A percentile compares a stretch with the other conserved stretches of the same genome.
These are phyloP conservation scores for Caenorhabditis sulstoni DNA, from an alignment of 2,888 invertebrate species.

Conservation along the genomic window DNA sequence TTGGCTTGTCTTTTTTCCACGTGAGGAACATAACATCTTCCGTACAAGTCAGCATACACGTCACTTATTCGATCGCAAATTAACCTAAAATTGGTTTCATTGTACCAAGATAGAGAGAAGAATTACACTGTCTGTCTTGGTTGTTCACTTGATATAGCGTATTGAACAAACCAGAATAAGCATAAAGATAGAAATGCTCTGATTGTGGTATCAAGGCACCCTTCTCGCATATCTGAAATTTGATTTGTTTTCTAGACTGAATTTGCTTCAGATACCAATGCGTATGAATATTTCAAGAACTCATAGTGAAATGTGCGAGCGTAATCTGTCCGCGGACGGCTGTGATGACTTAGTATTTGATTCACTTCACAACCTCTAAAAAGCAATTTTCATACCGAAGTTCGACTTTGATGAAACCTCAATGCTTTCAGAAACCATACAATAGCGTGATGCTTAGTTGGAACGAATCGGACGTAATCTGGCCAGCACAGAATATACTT, in stretches of 20 bases:
- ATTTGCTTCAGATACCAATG: slow-evolving; percentile 63
- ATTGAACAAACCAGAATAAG: slow-evolving; percentile 65
- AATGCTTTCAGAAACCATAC: slow-evolving; percentile 70
- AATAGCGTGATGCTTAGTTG: slow-evolving; percentile 60
- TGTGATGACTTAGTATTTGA: slow-evolving; percentile 65
- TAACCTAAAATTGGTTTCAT: slow-evolving; percentile 25
- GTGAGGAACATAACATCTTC: slow-evolving; percentile 76
- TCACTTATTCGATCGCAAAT: slow-evolving; percentile 72
- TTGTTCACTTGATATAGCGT: slow-evolving; percentile 73
- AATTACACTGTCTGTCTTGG: slow-evolving; percentile 69
- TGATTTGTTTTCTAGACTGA: too few relatives aligned
- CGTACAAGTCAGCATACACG: slow-evolving; percentile 74
- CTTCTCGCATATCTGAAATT: slow-evolving; percentile 66
- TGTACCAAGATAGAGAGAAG: too few relatives aligned
- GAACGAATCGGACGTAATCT: slow-evolving; percentile 61
- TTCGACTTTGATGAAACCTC: too few relatives aligned
- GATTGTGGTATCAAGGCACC: slow-evolving; percentile 56
- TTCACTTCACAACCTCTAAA: slow-evolving; percentile 75
- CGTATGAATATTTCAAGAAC: slow-evolving; percentile 75
- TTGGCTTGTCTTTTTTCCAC: slow-evolving; percentile 63
- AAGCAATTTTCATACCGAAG: background rate
- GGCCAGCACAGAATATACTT: slow-evolving; percentile 66
- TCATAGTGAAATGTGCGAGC: slow-evolving; percentile 73
- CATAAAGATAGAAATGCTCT: slow-evolving; percentile 60
- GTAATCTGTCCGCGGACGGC: slow-evolving; percentile 62